Conservation (phyloP, 2,797 vertebrate genomes). For the Centroberyx gerrardi region DNA sequence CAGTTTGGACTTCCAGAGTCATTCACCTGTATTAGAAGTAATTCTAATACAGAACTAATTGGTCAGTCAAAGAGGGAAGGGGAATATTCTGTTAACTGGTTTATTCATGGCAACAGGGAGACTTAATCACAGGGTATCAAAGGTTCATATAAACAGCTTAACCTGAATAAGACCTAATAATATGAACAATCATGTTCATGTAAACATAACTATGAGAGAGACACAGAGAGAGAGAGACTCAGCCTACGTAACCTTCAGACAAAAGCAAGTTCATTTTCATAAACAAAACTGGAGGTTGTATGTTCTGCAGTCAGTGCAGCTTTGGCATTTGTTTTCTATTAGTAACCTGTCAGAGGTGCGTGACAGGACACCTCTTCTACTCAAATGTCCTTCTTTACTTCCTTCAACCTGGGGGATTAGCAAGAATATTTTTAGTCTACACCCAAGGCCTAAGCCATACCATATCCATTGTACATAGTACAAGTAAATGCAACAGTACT, state of each 20-base stretch:
- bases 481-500: no score
- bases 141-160: not conserved
- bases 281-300: not conserved
- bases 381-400: not conserved
- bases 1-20: not conserved
- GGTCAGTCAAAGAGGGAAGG: no score
- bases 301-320: not conserved
- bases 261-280: not conserved
- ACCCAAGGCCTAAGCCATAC: no score
- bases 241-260: no score
- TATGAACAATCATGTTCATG: not conserved
- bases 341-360: not conserved
- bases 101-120: not conserved
- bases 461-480: no score
- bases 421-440: no score
- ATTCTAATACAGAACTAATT: no score
- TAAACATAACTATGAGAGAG: no score
- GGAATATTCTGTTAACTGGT: not conserved
- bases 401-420: no score
- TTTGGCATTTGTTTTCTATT: not conserved
- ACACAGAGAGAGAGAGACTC: no score
- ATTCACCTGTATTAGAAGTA: no score
- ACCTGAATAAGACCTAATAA: not conserved
- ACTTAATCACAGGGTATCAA: not conserved
- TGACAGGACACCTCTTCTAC: not conserved